Percentiles rank a stretch among this genome's conserved stretches.
Evolutionary conservation across 2,113 vertebrate species (phyloP).

Genomic region (Leptosomus discolor): DNA sequence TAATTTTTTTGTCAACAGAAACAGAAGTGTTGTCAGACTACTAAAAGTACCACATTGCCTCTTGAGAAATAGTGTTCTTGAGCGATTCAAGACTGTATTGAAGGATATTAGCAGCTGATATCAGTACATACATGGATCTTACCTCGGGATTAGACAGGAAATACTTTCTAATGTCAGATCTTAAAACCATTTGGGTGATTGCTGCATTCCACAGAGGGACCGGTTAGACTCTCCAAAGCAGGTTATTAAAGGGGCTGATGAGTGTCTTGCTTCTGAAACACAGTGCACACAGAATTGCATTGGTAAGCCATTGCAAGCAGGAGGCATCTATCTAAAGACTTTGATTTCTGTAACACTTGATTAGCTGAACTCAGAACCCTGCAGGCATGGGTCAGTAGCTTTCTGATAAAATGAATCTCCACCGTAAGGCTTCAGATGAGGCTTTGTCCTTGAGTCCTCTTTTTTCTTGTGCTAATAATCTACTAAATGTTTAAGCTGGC

Average conservation of each 20-base stretch:
- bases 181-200: background rate
- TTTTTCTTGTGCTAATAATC: background rate
- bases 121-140: rapidly evolving
- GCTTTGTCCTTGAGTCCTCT: background rate
- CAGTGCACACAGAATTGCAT: background rate
- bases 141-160: background rate
- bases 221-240: background rate
- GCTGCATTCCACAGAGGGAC: background rate
- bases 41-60: background rate
- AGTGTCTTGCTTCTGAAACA: background rate
- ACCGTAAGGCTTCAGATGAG: background rate
- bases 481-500: background rate
- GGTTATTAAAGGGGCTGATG: background rate
- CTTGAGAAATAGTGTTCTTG: background rate
- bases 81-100: background rate
- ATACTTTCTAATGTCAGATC: background rate
- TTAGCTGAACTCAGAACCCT: background rate
- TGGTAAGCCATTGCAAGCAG: background rate
- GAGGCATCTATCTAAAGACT: background rate
- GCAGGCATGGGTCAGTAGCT: background rate
- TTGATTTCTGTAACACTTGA: background rate
- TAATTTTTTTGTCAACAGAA: background rate
- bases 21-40: background rate
- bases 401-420: background rate
- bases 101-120: background rate